Percentiles rank a stretch among this genome's conserved stretches.
phyloP scores from a whole-genome alignment of 2,888 invertebrate species.

The Microctonus hyperodae region DNA sequence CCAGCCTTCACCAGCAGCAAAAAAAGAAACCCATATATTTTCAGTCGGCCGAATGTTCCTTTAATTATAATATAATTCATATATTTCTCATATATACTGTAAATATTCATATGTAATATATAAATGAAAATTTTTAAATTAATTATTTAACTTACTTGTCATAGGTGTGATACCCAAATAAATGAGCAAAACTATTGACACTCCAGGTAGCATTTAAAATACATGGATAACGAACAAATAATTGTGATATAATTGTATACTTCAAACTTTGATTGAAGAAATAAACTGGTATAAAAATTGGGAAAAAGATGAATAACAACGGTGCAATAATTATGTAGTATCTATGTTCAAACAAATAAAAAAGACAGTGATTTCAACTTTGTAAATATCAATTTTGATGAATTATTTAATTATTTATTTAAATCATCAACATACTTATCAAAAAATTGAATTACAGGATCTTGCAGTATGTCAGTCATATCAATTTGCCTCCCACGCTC shows the following conservation, averaged over 20 bases:
- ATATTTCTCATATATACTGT: no score
- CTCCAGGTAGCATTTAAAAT: constrained; percentile 68
- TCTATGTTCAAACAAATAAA: constrained; percentile 53
- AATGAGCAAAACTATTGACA: constrained; percentile 69
- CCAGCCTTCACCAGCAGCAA: constrained; percentile 52
- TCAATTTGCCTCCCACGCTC: constrained; percentile 78
- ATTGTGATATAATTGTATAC: constrained; percentile 64
- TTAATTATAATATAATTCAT: no score
- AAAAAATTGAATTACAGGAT: constrained; percentile 81
- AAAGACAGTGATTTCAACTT: no score
- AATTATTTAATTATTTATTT: no score
- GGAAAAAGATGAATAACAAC: constrained; percentile 68
- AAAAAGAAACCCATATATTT: constrained; percentile 50
- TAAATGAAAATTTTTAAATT: not conserved
- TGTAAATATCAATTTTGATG: no score
- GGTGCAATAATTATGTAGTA: constrained; percentile 66
- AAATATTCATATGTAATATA: not conserved
- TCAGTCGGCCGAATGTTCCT: constrained; percentile 36
- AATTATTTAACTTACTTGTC: constrained; percentile 50
- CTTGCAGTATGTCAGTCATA: constrained; percentile 78
- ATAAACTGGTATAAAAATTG: constrained; percentile 66
- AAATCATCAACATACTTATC: constrained; percentile 66
- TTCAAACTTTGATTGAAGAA: constrained; percentile 67
- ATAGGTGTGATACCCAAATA: constrained; percentile 55
- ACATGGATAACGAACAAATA: constrained; percentile 64